Evolutionary conservation across 2,888 invertebrate species (phyloP), one percentile per base, ranked within the genome.

Genomic region (Acronicta alni): DNA sequence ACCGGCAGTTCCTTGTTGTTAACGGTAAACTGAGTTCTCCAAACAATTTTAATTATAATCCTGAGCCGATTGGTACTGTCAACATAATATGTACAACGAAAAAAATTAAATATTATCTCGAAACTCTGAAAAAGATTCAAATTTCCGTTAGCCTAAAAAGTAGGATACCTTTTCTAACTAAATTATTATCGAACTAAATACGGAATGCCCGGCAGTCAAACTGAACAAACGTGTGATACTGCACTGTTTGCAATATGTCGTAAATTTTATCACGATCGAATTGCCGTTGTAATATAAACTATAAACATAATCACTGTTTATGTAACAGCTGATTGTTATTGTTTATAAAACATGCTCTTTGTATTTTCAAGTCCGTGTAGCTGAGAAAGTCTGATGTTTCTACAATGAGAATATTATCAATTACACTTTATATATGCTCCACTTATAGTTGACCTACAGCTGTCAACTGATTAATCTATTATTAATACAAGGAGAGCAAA

Each of bases 191-290:
- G 1, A 26, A 26, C 23, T 14, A 32, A 42, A 35, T 14, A 38
- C 14, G 16, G 9, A 52, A 14, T 37, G 14, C 3, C 15, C 1
- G 12, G 20, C 37, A 37, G 2, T 4, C 23, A 23, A 18, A 37
- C 14, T 12, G 15, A 17, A 45, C 26, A 30, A 18, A 14, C 20
- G 38, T 20, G 57, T 52, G 49, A 64, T 60, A 43, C 17, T 57
- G 68, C 64, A 67, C 61, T 43, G 52, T 35, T 76, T 77, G 58
- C 77, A 72, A 79, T 77, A 69, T 51, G 76, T 81, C 81, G 77
- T 85, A 79, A 85, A 86, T 47, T 75, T 83, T 83, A 80, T 76
- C 65, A 64, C 63, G 54, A 35, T 52, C 42, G 48, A 59, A 55
- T 64, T 63, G 67, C 62, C 70, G 44, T 59, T 63, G 42, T 46